Percentiles rank a stretch among this genome's conserved stretches.
Evolutionary conservation across 2,888 invertebrate species (phyloP).

Genomic region (Nephrotoma guestfalica): DNA sequence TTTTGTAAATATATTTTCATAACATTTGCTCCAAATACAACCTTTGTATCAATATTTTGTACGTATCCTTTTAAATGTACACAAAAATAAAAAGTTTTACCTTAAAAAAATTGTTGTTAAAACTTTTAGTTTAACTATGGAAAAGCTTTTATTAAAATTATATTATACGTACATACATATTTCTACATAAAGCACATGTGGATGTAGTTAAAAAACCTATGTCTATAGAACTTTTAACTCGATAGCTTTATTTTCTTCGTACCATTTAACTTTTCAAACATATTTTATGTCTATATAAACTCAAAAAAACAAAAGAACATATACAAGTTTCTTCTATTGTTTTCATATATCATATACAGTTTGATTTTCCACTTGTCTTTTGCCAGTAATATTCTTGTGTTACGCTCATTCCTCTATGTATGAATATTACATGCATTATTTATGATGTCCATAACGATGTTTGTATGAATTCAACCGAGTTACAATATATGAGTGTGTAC

Average conservation of each 20-base stretch:
- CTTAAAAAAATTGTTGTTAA: background rate
- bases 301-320: background rate
- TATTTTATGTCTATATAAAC: background rate
- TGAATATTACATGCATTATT: background rate
- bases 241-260: background rate
- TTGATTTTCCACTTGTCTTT: background rate
- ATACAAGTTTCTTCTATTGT: background rate
- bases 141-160: background rate
- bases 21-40: background rate
- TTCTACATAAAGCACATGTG: background rate
- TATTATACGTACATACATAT: background rate
- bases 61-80: background rate
- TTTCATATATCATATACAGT: background rate
- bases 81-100: background rate
- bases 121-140: background rate
- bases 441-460: too few relatives aligned
- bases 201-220: background rate
- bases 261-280: background rate
- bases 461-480: too few relatives aligned
- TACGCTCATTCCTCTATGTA: background rate
- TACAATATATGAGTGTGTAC: too few relatives aligned
- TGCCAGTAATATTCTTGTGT: background rate
- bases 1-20: background rate
- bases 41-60: background rate
- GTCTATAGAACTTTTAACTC: background rate